Conservation (phyloP, 2,797 vertebrate species). For the Fistularia tabacaria region DNA sequence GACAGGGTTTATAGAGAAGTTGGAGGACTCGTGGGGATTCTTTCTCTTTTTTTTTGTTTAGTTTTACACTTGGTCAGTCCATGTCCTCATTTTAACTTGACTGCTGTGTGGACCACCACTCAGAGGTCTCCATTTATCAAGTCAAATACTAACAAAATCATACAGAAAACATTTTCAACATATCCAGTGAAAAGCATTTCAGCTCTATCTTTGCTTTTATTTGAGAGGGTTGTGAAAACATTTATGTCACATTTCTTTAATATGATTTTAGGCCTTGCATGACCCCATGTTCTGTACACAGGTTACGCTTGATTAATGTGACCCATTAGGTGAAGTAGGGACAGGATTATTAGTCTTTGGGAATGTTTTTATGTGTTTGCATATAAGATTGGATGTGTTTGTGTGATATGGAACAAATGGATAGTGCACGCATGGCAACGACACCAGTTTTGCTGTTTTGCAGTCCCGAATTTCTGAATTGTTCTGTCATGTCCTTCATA, state of each 20-base stretch:
- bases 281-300: conserved; percentile 18
- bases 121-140: conserved; percentile 43
- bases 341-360: conserved; percentile 20
- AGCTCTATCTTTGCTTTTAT: conserved; percentile 17
- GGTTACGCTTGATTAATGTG: conserved; percentile 30
- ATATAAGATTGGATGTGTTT: conserved; percentile 25
- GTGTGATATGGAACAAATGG: conserved; percentile 27
- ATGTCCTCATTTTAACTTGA: conserved; percentile 55
- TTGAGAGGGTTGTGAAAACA: conserved; percentile 33
- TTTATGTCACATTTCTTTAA: conserved; percentile 34
- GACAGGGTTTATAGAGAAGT: conserved; percentile 63
- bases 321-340: conserved; percentile 6
- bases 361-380: conserved; percentile 23
- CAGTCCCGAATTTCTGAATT: no score
- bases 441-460: no score
- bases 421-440: not conserved
- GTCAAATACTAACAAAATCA: conserved; percentile 37
- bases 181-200: conserved; percentile 23
- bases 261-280: conserved; percentile 16
- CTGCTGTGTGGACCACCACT: conserved; percentile 21
- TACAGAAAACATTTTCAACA: conserved; percentile 28
- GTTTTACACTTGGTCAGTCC: conserved; percentile 28
- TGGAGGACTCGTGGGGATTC: conserved; percentile 47
- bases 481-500: no score
- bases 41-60: conserved; percentile 16